Evolutionary conservation across 2,113 vertebrate species (phyloP), one percentile per base, ranked within the genome.

Genomic region (Platanista minor): DNA sequence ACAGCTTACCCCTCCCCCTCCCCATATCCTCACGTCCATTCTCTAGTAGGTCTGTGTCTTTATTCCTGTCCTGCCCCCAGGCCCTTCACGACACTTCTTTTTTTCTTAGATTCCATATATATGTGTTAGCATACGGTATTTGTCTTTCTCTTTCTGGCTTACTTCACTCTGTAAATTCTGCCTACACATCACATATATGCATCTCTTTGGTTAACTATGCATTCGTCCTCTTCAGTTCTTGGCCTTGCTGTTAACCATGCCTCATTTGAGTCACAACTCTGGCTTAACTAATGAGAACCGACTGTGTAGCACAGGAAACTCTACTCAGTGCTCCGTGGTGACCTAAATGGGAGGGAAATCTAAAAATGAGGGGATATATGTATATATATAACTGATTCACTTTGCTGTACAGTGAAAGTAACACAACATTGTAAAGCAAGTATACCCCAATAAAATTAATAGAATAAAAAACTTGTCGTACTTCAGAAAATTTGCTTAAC

Each of bases 231-330:
- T 88, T 69, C 31, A 33, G 3, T 81, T 57, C 15, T 23, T 41
- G 33, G 9, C 33, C 62, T 84, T 72, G 11, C 1, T 31, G 20
- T 64, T 71, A 69, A 0, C 18, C 27, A 14, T 41, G 18, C 18
- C 25, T 83, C 6, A 61, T 87, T 95, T n/a, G 72, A 71, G 10
- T 88, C 59, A 81, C 52, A 72, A 54, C 13, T 77, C 21, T 64
- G 59, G 0, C 39, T 66, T 77, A 27, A 29, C 25, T 46, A 17
- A 43, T 5, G 27, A 74, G 71, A 17, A 29, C 71, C 27, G 15
- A 2, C 41, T 5, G 71, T 25, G 1, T 2, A 43, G 71, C 23
- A 9, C 6, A 1, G 25, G 39, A 3, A 5, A 9, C 25, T 74
- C 71, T 74, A 25, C 39, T 43, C 41, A 2, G 1, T 5, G 23